Evolutionary conservation across 2,113 vertebrate species (phyloP).

Genomic region (Synodontis membranacea): DNA sequence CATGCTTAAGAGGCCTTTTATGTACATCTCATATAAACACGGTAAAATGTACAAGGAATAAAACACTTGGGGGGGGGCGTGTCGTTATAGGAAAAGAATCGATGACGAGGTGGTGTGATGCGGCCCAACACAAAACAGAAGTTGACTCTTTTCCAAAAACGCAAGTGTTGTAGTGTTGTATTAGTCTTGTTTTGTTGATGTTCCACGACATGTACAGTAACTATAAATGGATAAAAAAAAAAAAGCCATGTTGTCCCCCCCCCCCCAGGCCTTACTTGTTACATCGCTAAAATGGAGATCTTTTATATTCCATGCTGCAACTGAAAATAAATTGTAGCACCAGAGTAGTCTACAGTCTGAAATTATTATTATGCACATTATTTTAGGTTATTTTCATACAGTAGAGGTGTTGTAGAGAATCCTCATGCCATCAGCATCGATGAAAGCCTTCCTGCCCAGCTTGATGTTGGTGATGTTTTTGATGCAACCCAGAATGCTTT

Average conservation of each 20-base stretch:
- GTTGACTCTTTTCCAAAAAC: no score
- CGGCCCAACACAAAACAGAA: background rate
- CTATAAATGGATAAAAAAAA: no score
- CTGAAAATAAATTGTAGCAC: no score
- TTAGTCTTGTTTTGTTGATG: no score
- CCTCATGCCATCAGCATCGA: slow-evolving; percentile 92
- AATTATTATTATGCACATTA: no score
- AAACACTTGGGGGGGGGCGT: background rate
- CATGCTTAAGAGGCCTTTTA: background rate
- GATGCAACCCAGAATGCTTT: slow-evolving; percentile 90
- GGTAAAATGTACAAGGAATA: background rate
- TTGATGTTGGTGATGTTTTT: slow-evolving; percentile 93
- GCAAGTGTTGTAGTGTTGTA: no score
- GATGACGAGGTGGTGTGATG: background rate
- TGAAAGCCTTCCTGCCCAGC: slow-evolving; percentile 90
- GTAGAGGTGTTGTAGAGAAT: slow-evolving; percentile 91
- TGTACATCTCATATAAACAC: background rate
- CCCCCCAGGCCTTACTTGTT: no score
- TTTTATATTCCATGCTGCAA: background rate
- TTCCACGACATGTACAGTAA: no score
- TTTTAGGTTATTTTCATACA: slow-evolving; percentile 68
- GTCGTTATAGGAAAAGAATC: background rate
- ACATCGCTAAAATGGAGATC: background rate
- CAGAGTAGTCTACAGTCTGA: background rate
- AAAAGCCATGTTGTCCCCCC: background rate